Conservation (phyloP, 2,888 invertebrate species). For the Drosophila mimetica region DNA sequence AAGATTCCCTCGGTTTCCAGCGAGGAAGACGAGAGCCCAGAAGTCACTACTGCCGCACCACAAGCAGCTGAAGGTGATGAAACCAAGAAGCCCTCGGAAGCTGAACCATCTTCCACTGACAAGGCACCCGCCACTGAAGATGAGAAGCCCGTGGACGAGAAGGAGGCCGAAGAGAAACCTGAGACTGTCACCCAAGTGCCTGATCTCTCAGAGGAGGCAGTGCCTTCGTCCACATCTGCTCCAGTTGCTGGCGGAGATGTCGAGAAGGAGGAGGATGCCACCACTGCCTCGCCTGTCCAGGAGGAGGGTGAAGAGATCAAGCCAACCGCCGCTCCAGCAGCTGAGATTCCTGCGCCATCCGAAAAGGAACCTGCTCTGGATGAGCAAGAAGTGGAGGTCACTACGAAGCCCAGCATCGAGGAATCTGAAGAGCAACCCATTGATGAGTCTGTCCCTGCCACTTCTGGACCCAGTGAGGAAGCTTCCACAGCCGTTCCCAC, state of each 20-base stretch:
- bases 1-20: slow-evolving; percentile 30
- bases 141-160: slow-evolving; percentile 34
- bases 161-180: slow-evolving; percentile 23
- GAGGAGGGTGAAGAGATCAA: slow-evolving; percentile 38
- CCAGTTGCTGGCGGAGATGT: slow-evolving; percentile 35
- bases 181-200: slow-evolving; percentile 41
- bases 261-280: slow-evolving; percentile 39
- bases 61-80: slow-evolving; percentile 14
- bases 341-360: slow-evolving; percentile 27
- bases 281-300: slow-evolving; percentile 41
- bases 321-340: slow-evolving; percentile 23
- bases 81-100: slow-evolving; percentile 14
- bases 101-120: slow-evolving; percentile 12
- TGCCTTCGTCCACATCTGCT: slow-evolving; percentile 26
- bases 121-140: slow-evolving; percentile 13
- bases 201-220: slow-evolving; percentile 32
- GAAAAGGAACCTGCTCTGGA: slow-evolving; percentile 35
- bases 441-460: slow-evolving; percentile 29
- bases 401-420: slow-evolving; percentile 41
- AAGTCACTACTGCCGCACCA: slow-evolving; percentile 46
- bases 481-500: slow-evolving; percentile 22
- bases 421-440: slow-evolving; percentile 39
- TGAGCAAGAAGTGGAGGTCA: slow-evolving; percentile 36
- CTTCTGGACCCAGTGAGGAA: slow-evolving; percentile 29
- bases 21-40: slow-evolving; percentile 33